Evolutionary conservation across 2,113 vertebrate species (phyloP).

Genomic region (Ranitomeya imitator): DNA sequence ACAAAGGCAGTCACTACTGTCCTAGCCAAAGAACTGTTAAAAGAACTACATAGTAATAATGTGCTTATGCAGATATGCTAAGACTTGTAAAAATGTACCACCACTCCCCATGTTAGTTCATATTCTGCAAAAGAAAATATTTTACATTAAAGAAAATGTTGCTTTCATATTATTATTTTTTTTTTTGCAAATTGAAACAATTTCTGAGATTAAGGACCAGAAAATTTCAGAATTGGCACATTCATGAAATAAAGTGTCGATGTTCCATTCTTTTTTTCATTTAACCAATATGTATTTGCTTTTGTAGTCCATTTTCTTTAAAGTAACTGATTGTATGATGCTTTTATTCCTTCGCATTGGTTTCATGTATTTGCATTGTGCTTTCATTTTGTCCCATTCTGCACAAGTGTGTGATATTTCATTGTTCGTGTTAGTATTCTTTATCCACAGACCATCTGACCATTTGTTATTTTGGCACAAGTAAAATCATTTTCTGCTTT

Average conservation of each 20-base stretch:
- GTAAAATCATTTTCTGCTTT: slow-evolving; percentile 59
- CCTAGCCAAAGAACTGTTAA: slow-evolving; percentile 73
- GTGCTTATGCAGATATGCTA: slow-evolving; percentile 69
- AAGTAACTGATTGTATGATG: slow-evolving; percentile 64
- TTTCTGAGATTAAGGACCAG: slow-evolving; percentile 63
- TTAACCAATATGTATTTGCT: slow-evolving; percentile 60
- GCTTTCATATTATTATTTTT: slow-evolving; percentile 58
- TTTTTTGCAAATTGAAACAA: slow-evolving; percentile 29
- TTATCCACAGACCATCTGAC: slow-evolving; percentile 60
- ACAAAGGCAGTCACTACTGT: slow-evolving; percentile 74
- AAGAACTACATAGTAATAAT: slow-evolving; percentile 73
- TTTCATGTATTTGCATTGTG: slow-evolving; percentile 73
- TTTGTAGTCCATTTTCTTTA: slow-evolving; percentile 60
- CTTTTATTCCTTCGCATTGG: slow-evolving; percentile 62
- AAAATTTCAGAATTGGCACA: slow-evolving; percentile 75
- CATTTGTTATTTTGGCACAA: slow-evolving; percentile 64
- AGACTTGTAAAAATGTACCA: slow-evolving; percentile 74
- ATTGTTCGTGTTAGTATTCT: slow-evolving; percentile 61
- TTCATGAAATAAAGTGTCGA: slow-evolving; percentile 72
- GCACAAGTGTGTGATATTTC: slow-evolving; percentile 66
- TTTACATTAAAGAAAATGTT: slow-evolving; percentile 71
- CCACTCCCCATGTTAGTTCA: slow-evolving; percentile 70
- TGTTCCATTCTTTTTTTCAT: slow-evolving; percentile 61
- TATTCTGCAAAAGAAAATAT: slow-evolving; percentile 75
- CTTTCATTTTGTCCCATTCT: slow-evolving; percentile 66